Evolutionary conservation across 2,113 vertebrate genomes (phyloP), one percentile per base, ranked within the genome.

Genomic region (Planiliza haematocheilus): DNA sequence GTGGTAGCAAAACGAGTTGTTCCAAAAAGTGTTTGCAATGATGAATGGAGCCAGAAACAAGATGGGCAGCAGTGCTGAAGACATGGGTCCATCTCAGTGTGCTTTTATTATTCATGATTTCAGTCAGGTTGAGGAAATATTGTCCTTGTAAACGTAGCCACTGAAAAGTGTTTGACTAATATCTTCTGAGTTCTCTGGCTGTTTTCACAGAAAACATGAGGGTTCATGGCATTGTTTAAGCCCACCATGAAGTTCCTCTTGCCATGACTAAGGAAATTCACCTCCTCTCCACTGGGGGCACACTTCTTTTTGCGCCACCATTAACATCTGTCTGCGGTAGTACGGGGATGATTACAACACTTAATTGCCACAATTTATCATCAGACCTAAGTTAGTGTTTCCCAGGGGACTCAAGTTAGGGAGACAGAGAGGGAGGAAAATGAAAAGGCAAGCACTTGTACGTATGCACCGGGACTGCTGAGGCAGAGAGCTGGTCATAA

Each of bases 381-480:
- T 70, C 30, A 2, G 41, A n/a, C 43, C 53, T 7, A 0, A 55
- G 65, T 37, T 1, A 2, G 66, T 34, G 61, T 80, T 21, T 79
- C 59, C n/a, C 9, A 9, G 24, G 62, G 18, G 74, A 68, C 57
- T 68, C 16, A 7, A 30, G 77, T 50, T 64, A 49, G 84, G 34
- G 63, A 81, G 12, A 41, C 48, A 42, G 46, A 59, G 63, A 70
- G 70, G 39, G 49, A 43, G 70, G 63, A 80, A 89, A 91, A 89
- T 87, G 85, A 87, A 89, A 88, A 86, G 71, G 56, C 79, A 77
- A 89, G 78, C 73, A 78, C 56, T 90, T 88, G 68, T 67, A 64
- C 77, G 45, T 43, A 58, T 72, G 70, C 59, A 7, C 42, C 64
- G 84, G 62, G 73, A 77, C 69, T 36, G 63, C 78, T 79, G 77